These are phyloP conservation scores for Monoplex corrugatus DNA, from an alignment of 2,888 invertebrate genomes.

Conservation along the genomic window DNA sequence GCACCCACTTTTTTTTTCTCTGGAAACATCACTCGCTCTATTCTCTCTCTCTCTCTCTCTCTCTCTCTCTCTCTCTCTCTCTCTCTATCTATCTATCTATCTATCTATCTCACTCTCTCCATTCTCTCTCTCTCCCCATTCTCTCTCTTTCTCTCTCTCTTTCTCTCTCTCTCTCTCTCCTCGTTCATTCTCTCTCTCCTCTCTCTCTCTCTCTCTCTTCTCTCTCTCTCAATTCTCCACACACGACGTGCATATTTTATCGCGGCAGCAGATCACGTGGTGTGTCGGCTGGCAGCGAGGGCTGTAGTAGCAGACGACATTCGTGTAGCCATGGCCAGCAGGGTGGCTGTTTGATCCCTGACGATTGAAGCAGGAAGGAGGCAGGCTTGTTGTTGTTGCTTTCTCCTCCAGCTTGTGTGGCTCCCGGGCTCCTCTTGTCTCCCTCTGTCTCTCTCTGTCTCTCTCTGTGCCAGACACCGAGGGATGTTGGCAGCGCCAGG, in stretches of 20 bases:
- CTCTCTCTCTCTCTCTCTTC: neutral
- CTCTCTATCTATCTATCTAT: no score
- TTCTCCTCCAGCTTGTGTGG: neutral
- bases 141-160: neutral
- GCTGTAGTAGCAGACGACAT: slow-evolving; percentile 31
- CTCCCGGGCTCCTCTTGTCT: neutral
- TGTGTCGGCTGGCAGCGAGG: slow-evolving; percentile 19
- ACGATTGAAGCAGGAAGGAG: neutral
- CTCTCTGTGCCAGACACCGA: neutral
- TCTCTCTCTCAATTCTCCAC: neutral
- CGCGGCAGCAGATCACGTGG: slow-evolving; percentile 23
- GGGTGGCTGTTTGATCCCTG: neutral
- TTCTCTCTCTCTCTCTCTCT: no score
- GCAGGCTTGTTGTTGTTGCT: neutral
- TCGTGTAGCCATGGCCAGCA: neutral
- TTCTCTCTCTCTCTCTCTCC: neutral
- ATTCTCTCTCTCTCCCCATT: no score
- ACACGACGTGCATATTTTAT: slow-evolving; percentile 33
- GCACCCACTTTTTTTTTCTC: no score
- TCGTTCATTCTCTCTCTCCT: neutral
- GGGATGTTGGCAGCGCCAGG: neutral
- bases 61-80: no score
- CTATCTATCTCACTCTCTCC: no score
- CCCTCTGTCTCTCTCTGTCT: neutral
- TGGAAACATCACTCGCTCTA: no score